These are phyloP conservation scores for Cebus imitator DNA, from an alignment of 2,113 vertebrate genomes.

Conservation along the genomic window DNA sequence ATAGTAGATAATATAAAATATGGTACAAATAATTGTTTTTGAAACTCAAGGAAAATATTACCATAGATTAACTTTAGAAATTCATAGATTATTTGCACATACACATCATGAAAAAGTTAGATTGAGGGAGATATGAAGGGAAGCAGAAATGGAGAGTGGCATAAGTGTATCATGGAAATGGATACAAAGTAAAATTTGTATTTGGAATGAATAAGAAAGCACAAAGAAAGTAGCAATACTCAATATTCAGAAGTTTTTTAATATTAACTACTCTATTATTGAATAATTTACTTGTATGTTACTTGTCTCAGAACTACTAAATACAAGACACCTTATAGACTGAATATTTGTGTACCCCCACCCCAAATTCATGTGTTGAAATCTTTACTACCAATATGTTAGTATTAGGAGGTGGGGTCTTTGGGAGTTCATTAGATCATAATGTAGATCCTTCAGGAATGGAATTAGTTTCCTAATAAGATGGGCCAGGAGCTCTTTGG, in stretches of 20 bases:
- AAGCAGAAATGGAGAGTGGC: background rate
- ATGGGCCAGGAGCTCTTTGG: too few species aligned
- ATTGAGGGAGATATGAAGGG: background rate
- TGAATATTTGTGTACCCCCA: background rate
- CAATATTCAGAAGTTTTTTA: background rate
- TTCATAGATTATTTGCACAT: background rate
- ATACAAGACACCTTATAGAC: background rate
- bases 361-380: background rate
- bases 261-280: background rate
- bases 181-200: background rate
- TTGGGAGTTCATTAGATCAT: background rate
- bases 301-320: background rate
- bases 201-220: background rate
- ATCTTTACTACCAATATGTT: background rate
- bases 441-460: background rate
- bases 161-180: background rate
- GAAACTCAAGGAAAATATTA: background rate
- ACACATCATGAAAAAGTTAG: background rate
- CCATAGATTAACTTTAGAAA: background rate
- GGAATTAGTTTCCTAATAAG: background rate
- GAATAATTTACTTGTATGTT: background rate
- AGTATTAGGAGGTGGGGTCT: background rate
- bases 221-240: background rate
- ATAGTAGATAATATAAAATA: background rate
- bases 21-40: background rate